These are phyloP conservation scores for Smithornis capensis DNA, from an alignment of 2,113 vertebrate species.

Conservation along the genomic window DNA sequence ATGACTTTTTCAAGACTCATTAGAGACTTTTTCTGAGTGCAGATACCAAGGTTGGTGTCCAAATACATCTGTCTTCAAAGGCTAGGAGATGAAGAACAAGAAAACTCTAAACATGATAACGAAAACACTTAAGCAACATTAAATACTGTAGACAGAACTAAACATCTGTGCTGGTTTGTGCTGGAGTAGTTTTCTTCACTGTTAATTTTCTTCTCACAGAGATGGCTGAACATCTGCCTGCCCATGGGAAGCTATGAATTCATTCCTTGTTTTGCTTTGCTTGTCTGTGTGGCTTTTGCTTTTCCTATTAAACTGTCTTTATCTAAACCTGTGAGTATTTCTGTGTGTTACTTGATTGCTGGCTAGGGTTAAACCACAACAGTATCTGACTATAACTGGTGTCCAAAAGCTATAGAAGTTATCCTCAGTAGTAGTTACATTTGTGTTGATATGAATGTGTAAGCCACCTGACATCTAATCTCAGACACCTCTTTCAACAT, in stretches of 20 bases:
- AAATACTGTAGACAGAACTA: not conserved
- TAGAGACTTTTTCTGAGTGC: not conserved
- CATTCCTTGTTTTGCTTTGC: not conserved
- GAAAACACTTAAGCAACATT: not conserved
- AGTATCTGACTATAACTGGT: not conserved
- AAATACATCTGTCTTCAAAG: not conserved
- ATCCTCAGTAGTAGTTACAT: fast-evolving
- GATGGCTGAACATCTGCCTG: not conserved
- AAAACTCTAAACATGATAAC: not conserved
- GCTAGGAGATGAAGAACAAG: not conserved
- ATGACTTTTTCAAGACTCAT: not conserved
- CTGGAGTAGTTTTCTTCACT: not conserved
- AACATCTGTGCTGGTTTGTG: not conserved
- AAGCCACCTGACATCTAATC: not conserved
- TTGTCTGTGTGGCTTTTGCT: not conserved
- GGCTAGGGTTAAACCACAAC: not conserved
- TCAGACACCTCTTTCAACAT: not conserved
- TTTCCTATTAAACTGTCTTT: not conserved
- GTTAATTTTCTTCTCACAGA: not conserved
- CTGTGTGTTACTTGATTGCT: fast-evolving
- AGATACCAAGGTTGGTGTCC: not conserved
- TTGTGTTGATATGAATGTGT: not conserved
- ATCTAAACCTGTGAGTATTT: not conserved
- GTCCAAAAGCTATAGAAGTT: not conserved
- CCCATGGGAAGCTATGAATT: not conserved